Conservation (phyloP, 2,113 vertebrate genomes). For the Tretioscincus oriximinensis region DNA sequence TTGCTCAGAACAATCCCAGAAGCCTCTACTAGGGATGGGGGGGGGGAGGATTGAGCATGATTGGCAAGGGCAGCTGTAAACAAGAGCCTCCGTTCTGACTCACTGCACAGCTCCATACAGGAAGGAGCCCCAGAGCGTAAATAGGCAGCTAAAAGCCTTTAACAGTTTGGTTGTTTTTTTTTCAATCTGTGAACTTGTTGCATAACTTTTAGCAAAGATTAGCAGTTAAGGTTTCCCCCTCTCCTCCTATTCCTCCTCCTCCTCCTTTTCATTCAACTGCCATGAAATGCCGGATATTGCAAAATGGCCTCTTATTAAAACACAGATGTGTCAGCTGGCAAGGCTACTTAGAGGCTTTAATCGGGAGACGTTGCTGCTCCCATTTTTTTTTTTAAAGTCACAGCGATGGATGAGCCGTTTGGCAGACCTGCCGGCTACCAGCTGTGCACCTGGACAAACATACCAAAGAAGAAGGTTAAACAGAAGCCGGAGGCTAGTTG, state of each 20-base stretch:
- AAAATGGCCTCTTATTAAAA: conserved; percentile 23
- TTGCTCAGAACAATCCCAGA: too few relatives aligned
- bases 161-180: too few relatives aligned
- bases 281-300: background rate
- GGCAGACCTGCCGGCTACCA: background rate
- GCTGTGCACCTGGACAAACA: background rate
- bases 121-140: background rate
- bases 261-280: background rate
- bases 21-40: too few relatives aligned
- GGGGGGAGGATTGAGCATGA: background rate
- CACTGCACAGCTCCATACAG: background rate
- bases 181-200: background rate
- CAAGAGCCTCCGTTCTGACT: too few relatives aligned
- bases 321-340: background rate
- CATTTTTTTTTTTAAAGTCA: background rate
- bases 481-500: background rate
- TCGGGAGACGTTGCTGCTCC: background rate
- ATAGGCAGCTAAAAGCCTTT: background rate
- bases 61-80: too few relatives aligned
- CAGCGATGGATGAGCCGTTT: rapidly evolving
- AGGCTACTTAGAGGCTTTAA: background rate
- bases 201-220: background rate
- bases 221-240: background rate
- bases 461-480: conserved; percentile 28
- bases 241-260: background rate